A percentile compares a stretch with the other conserved stretches of the same genome.
phyloP scores from a whole-genome alignment of 2,113 vertebrate species.

The Nothoprocta perdicaria region DNA sequence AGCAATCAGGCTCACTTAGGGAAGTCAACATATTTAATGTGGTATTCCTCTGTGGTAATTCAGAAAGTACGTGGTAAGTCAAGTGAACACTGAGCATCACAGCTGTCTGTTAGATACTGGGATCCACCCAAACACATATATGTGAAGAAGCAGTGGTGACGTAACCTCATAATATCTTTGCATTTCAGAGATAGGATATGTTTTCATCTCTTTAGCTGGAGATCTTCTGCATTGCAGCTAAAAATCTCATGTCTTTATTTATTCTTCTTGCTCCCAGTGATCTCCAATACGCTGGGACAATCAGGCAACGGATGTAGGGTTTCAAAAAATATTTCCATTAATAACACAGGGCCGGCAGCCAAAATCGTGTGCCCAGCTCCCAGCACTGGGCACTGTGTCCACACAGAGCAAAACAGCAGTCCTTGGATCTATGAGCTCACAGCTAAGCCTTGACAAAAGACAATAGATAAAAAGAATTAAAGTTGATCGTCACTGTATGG shows the following conservation, averaged over 20 bases:
- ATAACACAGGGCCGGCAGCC: not conserved
- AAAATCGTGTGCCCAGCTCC: rapidly evolving
- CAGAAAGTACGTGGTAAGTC: not conserved
- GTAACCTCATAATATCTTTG: not conserved
- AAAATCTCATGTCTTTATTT: not conserved
- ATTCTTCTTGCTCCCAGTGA: not conserved
- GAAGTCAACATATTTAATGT: not conserved
- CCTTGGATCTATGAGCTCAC: not conserved
- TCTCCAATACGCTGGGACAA: not conserved
- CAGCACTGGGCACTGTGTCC: rapidly evolving
- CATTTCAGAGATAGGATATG: rapidly evolving
- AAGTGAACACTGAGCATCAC: not conserved
- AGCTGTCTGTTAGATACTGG: not conserved
- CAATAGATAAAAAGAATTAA: not conserved
- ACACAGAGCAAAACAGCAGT: not conserved
- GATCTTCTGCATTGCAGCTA: not conserved
- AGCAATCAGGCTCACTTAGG: not conserved
- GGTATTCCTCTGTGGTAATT: not conserved
- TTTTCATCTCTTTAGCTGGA: not conserved
- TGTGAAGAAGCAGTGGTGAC: not conserved
- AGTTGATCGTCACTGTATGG: not conserved
- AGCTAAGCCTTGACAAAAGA: not conserved
- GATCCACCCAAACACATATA: not conserved
- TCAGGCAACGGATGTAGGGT: not conserved
- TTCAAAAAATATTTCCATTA: not conserved